A percentile compares a stretch with the other conserved stretches of the same genome.
phyloP scores from a whole-genome alignment of 2,797 vertebrate genomes.

The Cossypha polioptera region DNA sequence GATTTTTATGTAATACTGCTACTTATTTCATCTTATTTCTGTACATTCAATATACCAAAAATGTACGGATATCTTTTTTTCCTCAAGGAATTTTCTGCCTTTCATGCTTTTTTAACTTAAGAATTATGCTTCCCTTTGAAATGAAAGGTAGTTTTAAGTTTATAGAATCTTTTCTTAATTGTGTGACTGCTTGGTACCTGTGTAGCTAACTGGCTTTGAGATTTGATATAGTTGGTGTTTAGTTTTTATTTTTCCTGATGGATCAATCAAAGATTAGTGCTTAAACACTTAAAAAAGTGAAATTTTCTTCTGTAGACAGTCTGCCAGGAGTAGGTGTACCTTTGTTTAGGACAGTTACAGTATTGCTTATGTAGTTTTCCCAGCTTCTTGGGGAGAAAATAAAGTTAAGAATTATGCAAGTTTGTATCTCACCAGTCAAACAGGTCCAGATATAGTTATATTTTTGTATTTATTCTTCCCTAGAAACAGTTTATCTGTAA shows the following conservation, averaged over 20 bases:
- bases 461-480: not conserved
- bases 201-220: not conserved
- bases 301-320: not conserved
- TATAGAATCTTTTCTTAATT: not conserved
- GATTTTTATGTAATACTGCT: not conserved
- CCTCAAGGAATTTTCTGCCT: not conserved
- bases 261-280: not conserved
- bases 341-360: not conserved
- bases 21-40: not conserved
- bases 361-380: not conserved
- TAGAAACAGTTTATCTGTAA: not conserved
- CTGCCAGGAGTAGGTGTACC: not conserved
- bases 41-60: not conserved
- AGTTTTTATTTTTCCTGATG: not conserved
- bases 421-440: not conserved
- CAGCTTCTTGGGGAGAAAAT: not conserved
- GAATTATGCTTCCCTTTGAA: not conserved
- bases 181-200: not conserved
- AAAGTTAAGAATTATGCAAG: not conserved
- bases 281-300: not conserved
- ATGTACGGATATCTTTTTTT: not conserved
- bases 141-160: not conserved
- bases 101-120: not conserved
- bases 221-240: not conserved
- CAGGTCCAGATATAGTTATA: not conserved